Base-by-base conservation (phyloP, 1,140 invertebrate species). In the Chlorops oryzae region DNA sequence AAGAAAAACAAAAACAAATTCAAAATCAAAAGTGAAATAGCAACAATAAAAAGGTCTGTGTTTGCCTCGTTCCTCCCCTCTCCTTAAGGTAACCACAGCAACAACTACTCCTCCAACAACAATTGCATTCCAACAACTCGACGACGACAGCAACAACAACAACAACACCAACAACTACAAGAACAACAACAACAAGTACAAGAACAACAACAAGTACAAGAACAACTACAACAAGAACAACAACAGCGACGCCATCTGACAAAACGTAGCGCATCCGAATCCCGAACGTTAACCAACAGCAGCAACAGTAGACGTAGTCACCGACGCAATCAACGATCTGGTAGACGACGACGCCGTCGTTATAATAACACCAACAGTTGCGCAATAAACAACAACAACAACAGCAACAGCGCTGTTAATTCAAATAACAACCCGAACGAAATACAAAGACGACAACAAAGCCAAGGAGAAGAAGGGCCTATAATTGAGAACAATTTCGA, bases 221-320 rank as follows among this genome's bases (percentile, higher is more conserved):
- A 55, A 32, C 52, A 60, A 57, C 38, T 54, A 59, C 50, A 47
- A 56, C 52, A 48, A 51, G 54, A 44, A 59, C 23, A 51, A 55
- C 24, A 55, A 24, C 34, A 47, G 21, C 47, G 44, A 34, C 52
- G 48, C 39, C 43, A 22, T 41, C 15, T 12, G 10, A 41, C 45
- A 23, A 43, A 15, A 52, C 44, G 46, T 25, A 48, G 25, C 39
- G 44, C 25, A 27, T 42, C 21, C 28, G 25, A 34, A 9, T 35
- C 18, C 53, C 47, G 24, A 42, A 56, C 47, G 49, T 9, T 6
- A 38, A 22, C 41, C 24, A 46, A 39, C 34, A 12, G 38, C 51
- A 52, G 44, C 20, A 50, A 39, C 46, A 44, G n/a, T n/a, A n/a
- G n/a, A n/a, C n/a, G n/a, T n/a, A n/a, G 25, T 9, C 37, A 9